These are phyloP conservation scores for Brachirus orientalis DNA, from an alignment of 2,113 vertebrate species.

Conservation along the genomic window DNA sequence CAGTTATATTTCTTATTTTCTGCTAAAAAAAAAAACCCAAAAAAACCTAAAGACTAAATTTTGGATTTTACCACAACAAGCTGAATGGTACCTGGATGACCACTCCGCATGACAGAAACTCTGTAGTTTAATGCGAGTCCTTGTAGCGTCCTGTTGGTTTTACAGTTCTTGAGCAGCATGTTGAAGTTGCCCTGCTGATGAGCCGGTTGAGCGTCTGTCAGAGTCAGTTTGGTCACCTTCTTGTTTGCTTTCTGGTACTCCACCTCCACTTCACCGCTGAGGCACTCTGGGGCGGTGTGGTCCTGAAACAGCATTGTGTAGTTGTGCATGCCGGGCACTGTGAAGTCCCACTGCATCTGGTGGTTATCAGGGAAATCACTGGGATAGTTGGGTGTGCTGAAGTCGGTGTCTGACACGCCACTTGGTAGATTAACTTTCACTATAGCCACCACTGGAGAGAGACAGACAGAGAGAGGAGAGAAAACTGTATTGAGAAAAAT, in stretches of 20 bases:
- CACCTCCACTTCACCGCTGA: constrained; percentile 78
- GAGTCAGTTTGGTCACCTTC: constrained; percentile 61
- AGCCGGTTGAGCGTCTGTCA: constrained; percentile 80
- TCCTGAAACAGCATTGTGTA: constrained; percentile 82
- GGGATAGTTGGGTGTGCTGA: constrained; percentile 88
- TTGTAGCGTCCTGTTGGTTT: constrained; percentile 72
- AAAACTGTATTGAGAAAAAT: constrained; percentile 1
- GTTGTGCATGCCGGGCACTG: constrained; percentile 85
- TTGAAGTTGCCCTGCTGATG: constrained; percentile 87
- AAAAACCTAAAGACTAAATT: too few species aligned
- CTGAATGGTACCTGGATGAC: constrained; percentile 71
- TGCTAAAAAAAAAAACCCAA: too few species aligned
- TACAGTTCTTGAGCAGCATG: constrained; percentile 88
- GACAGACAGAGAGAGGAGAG: neutral
- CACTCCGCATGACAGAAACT: constrained; percentile 80
- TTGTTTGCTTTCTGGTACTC: constrained; percentile 79
- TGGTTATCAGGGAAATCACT: constrained; percentile 80
- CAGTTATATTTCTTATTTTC: too few species aligned
- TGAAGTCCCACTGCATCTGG: constrained; percentile 89
- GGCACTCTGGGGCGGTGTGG: constrained; percentile 84
- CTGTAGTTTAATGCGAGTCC: constrained; percentile 83
- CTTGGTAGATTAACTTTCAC: constrained; percentile 84
- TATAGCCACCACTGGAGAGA: constrained; percentile 81
- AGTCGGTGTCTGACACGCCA: constrained; percentile 75
- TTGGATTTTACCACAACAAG: too few species aligned